Conservation (phyloP, 1,140 invertebrate genomes). For the Theocolax elegans region DNA sequence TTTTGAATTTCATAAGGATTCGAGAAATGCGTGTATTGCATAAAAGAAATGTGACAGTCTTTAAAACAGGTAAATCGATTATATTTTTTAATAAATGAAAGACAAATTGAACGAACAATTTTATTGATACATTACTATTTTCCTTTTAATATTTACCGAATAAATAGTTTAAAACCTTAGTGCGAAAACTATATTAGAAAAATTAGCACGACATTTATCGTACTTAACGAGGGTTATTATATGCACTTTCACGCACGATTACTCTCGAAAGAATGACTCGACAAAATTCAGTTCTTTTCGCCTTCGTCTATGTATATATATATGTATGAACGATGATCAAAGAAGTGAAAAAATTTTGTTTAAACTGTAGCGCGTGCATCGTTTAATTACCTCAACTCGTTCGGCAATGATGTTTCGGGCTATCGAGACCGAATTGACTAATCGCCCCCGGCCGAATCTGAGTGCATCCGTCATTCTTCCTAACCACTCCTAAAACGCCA, state of each 20-base stretch:
- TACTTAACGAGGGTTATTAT: neutral
- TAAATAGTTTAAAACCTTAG: no score
- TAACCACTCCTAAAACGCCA: slow-evolving; percentile 61
- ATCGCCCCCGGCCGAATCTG: slow-evolving; percentile 61
- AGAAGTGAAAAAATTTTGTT: neutral
- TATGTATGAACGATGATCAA: slow-evolving; percentile 4
- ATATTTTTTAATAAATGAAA: no score
- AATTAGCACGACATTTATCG: no score
- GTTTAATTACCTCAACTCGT: slow-evolving; percentile 59
- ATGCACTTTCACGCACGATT: slow-evolving; percentile 14
- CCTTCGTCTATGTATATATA: neutral
- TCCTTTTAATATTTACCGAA: no score
- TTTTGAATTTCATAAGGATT: no score
- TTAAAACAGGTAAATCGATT: no score
- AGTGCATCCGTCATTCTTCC: slow-evolving; percentile 56
- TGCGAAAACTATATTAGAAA: no score
- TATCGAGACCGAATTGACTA: slow-evolving; percentile 61
- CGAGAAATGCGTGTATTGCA: no score
- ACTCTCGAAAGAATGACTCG: slow-evolving; percentile 4
- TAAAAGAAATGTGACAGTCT: no score
- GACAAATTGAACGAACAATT: no score
- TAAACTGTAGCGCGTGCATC: neutral
- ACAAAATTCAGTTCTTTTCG: slow-evolving; percentile 18
- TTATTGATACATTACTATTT: no score
- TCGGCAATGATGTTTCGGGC: slow-evolving; percentile 60